A percentile compares a stretch with the other conserved stretches of the same genome.
These are phyloP conservation scores for Ladona fulva DNA, from an alignment of 1,140 invertebrate genomes.

Conservation along the genomic window DNA sequence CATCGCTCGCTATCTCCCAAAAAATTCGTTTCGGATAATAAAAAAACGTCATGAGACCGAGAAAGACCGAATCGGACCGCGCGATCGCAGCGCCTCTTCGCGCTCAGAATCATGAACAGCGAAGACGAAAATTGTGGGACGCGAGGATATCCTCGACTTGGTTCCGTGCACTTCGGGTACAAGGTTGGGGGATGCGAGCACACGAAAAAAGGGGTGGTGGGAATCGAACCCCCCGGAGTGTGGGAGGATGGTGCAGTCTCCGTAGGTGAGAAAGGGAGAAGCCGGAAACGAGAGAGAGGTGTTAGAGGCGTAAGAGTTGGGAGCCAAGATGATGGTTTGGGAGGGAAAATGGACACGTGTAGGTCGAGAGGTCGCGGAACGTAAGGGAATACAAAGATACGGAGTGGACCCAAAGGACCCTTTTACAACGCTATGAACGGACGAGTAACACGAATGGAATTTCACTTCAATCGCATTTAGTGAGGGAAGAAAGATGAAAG, in stretches of 20 bases:
- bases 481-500: too few relatives aligned
- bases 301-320: background rate
- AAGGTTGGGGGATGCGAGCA: background rate
- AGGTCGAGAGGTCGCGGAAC: background rate
- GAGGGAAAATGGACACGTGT: background rate
- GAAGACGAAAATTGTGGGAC: background rate
- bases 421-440: too few relatives aligned
- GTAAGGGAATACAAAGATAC: background rate
- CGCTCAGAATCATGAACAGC: too few relatives aligned
- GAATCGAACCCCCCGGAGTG: background rate
- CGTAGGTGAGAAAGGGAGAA: background rate
- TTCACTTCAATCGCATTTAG: too few relatives aligned
- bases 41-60: too few relatives aligned
- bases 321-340: background rate
- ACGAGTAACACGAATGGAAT: too few relatives aligned
- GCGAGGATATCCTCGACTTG: constrained; percentile 5
- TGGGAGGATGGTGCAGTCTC: background rate
- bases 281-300: background rate
- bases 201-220: background rate
- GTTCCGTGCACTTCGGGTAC: background rate
- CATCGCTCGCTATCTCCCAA: too few relatives aligned
- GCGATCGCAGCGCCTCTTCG: too few relatives aligned
- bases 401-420: too few relatives aligned
- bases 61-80: too few relatives aligned
- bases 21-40: too few relatives aligned